Conservation (phyloP, 2,888 invertebrate genomes). For the Arrhopalites spinosus region DNA sequence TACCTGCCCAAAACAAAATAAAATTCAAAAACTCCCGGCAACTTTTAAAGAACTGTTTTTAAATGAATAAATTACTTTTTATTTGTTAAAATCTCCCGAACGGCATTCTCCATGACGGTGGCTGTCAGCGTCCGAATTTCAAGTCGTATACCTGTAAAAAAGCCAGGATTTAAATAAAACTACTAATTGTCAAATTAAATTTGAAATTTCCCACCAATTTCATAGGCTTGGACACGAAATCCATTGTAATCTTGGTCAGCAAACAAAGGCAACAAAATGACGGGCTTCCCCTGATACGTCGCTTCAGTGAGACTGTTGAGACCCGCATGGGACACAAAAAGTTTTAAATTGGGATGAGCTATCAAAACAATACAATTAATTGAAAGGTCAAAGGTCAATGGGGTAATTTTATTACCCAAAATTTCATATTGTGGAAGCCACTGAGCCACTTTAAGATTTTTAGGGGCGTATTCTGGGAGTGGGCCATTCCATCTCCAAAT, state of each 20-base stretch:
- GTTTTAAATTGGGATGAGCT: conserved; percentile 23
- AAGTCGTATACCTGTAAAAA: conserved; percentile 18
- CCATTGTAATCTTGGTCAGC: conserved; percentile 35
- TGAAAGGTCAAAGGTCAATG: not conserved
- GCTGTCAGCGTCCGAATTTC: conserved; percentile 16
- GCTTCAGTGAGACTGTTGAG: conserved; percentile 29
- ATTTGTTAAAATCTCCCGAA: conserved; percentile 20
- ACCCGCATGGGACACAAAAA: conserved; percentile 28
- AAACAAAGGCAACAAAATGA: conserved; percentile 28
- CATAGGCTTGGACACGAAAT: conserved; percentile 20
- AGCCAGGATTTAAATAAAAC: not conserved
- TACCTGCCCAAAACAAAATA: conserved; percentile 31
- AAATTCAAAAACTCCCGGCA: not conserved
- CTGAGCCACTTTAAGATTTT: conserved; percentile 42
- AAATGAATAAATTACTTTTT: conserved; percentile 12
- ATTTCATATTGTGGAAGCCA: conserved; percentile 53
- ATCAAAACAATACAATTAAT: not conserved
- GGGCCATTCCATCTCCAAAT: conserved; percentile 48
- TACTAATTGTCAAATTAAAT: not conserved
- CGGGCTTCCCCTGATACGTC: conserved; percentile 15
- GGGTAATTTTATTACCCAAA: conserved; percentile 35
- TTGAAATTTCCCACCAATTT: conserved; percentile 1
- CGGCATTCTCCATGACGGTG: conserved; percentile 3
- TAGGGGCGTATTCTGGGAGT: conserved; percentile 36
- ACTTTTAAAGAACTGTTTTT: not conserved